phyloP scores from a whole-genome alignment of 1,140 invertebrate species.

The Bradysia coprophila region DNA sequence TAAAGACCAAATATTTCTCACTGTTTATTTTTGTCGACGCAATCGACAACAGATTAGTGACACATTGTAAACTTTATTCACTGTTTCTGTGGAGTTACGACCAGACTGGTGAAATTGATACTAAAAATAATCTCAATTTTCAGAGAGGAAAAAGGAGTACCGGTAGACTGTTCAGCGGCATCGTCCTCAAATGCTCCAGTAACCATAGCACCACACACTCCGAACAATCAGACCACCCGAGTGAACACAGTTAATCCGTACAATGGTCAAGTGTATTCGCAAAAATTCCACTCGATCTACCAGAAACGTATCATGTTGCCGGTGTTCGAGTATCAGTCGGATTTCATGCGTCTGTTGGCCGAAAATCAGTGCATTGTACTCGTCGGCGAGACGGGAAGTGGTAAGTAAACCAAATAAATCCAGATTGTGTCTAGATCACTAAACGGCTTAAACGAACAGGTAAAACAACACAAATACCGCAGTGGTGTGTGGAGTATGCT shows the following conservation, averaged over 20 bases:
- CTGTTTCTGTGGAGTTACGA: too few relatives aligned
- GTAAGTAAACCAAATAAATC: slow-evolving; percentile 33
- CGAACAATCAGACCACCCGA: slow-evolving; percentile 11
- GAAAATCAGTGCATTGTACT: slow-evolving; percentile 31
- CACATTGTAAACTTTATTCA: too few relatives aligned
- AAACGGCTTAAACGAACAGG: slow-evolving; percentile 35
- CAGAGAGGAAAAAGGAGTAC: slow-evolving; percentile 24
- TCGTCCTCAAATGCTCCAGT: slow-evolving; percentile 10
- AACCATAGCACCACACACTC: slow-evolving; percentile 19
- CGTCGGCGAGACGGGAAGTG: slow-evolving; percentile 69
- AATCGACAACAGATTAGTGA: too few relatives aligned
- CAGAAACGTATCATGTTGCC: slow-evolving; percentile 82
- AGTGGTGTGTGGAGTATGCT: slow-evolving; percentile 88
- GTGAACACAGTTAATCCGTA: slow-evolving; percentile 39
- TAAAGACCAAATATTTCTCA: too few relatives aligned
- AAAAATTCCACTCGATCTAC: slow-evolving; percentile 64
- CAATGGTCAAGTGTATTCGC: slow-evolving; percentile 56
- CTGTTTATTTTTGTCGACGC: too few relatives aligned
- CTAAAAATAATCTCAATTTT: slow-evolving; percentile 4
- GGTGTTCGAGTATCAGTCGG: slow-evolving; percentile 93
- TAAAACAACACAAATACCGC: slow-evolving; percentile 92
- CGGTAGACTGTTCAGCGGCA: slow-evolving; percentile 1
- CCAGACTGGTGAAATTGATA: too few relatives aligned
- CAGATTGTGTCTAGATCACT: slow-evolving; percentile 80
- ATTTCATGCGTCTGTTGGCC: slow-evolving; percentile 83